Base-by-base conservation (phyloP, 2,797 vertebrate species). In the Pyrrhura leucotis region DNA sequence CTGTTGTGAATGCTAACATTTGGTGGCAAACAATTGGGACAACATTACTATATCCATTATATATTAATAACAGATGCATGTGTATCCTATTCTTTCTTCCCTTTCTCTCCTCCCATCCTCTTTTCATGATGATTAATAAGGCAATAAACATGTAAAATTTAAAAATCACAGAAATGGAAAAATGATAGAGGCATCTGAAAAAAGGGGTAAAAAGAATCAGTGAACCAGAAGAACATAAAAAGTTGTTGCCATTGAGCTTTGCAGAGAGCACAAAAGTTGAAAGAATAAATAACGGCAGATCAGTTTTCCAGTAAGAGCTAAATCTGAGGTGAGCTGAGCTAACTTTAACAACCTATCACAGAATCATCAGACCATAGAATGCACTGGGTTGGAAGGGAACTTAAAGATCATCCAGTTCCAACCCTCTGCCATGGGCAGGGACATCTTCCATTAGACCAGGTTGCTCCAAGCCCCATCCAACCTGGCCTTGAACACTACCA, bases 161-260 rank as follows among this genome's bases (percentile, higher is more conserved):
- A 90, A 91, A 94, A 97, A 86, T 61, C 91, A 94, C 74, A 68
- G 79, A 96, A 93, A 73, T 90, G 85, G 92, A 95, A 97, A 97
- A 90, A 85, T 65, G 95, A 86, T 96, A 94, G 94, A 94, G 67
- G 83, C 76, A 37, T 88, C 77, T 63, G 63, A 91, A 92, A 78
- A 58, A 90, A 45, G 19, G 4, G 4, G 72, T 56, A 85, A 67
- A 88, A 88, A 35, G 31, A 74, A 68, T 39, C 66, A 74, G 47
- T 53, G 95, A 94, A 94, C 85, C 51, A 88, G 89, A 89, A 94
- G 58, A 91, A 81, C 28, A 67, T 78, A 66, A 73, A 69, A 95
- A 97, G 85, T 96, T 94, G 92, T 90, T 88, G 85, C 66, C 8
- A 2, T 22, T 48, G 54, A 84, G 59, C 40, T 91, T 78, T 86